phyloP scores from a whole-genome alignment of 1,140 invertebrate species.

The Drosophila quadrilineata region DNA sequence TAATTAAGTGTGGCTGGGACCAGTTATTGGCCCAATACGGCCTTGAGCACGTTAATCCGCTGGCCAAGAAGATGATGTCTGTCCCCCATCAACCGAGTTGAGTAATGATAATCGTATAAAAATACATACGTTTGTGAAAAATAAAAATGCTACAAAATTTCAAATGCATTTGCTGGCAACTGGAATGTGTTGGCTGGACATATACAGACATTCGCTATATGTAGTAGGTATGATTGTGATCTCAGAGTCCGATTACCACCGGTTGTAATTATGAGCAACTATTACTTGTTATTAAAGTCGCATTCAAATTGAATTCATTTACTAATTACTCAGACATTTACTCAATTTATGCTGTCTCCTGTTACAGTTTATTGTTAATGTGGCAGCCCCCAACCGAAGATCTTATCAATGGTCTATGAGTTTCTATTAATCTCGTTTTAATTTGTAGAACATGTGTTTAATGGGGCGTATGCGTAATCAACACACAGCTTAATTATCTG shows the following conservation, averaged over 20 bases:
- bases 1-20: conserved; percentile 34
- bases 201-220: neutral
- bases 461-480: conserved; percentile 2
- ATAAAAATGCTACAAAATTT: no score
- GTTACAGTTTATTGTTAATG: neutral
- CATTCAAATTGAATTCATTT: conserved; percentile 58
- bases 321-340: conserved; percentile 32
- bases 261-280: conserved; percentile 45
- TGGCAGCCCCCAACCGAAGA: conserved; percentile 5
- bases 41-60: conserved; percentile 53
- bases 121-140: no score
- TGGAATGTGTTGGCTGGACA: conserved; percentile 9
- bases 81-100: conserved; percentile 40
- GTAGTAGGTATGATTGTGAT: no score
- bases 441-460: conserved; percentile 8
- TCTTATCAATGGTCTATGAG: no score
- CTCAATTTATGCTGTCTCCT: conserved; percentile 25
- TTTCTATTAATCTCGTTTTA: neutral
- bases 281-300: conserved; percentile 61
- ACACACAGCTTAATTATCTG: neutral
- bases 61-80: conserved; percentile 57
- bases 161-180: conserved; percentile 17
- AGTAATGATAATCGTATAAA: conserved; percentile 20
- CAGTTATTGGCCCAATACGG: conserved; percentile 46
- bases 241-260: conserved; percentile 2